A percentile compares a stretch with the other conserved stretches of the same genome.
phyloP scores from a whole-genome alignment of 2,888 invertebrate genomes.

The Ophioninae sp. region DNA sequence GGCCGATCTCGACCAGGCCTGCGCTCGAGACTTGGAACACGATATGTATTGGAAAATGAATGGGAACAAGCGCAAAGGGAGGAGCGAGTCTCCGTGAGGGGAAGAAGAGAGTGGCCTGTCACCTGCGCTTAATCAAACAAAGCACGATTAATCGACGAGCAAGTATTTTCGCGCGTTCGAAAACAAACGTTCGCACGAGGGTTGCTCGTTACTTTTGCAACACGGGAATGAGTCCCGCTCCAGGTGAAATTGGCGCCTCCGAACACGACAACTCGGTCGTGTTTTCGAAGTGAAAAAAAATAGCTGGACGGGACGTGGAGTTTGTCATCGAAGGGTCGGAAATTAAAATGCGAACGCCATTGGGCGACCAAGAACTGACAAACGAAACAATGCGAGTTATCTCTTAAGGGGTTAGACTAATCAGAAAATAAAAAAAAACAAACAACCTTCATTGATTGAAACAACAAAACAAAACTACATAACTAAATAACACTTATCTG shows the following conservation, averaged over 20 bases:
- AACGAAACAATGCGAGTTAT: conserved; percentile 43
- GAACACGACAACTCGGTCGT: conserved; percentile 17
- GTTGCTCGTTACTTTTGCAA: conserved; percentile 72
- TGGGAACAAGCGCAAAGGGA: conserved; percentile 35
- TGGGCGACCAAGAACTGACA: background rate
- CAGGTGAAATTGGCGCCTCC: conserved; percentile 45
- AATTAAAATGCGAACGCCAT: conserved; percentile 51
- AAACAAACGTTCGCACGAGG: conserved; percentile 74
- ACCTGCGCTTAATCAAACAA: conserved; percentile 31
- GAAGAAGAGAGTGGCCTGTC: conserved; percentile 8
- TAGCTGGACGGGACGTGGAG: conserved; percentile 67
- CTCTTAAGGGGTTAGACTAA: background rate
- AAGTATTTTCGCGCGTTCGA: conserved; percentile 69
- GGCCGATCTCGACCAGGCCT: background rate
- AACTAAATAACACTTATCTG: too few relatives aligned
- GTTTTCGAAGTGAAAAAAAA: conserved; percentile 65
- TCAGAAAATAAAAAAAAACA: background rate
- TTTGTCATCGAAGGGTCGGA: conserved; percentile 70
- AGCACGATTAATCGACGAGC: conserved; percentile 71
- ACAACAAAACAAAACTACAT: too few relatives aligned
- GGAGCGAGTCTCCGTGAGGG: background rate
- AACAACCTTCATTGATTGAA: too few relatives aligned
- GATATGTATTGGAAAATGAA: conserved; percentile 34
- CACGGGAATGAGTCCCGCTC: conserved; percentile 57
- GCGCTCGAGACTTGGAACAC: background rate